Evolutionary conservation across 53 echinoderm and acorn worm species (phyloP).

Genomic region (Astropecten irregularis): DNA sequence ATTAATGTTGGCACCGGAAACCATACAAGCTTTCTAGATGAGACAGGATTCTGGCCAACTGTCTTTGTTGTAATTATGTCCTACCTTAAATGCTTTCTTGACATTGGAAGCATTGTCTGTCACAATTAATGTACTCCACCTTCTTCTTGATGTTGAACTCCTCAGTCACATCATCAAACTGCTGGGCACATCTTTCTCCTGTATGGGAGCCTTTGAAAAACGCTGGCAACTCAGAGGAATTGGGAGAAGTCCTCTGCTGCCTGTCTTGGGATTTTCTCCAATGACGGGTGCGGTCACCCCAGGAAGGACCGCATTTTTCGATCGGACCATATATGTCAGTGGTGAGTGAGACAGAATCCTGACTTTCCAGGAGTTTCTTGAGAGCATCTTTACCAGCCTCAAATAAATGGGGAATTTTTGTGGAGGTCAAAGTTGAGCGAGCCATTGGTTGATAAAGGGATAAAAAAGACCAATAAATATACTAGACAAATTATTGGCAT

Average conservation of each 20-base stretch:
- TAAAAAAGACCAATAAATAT: neutral
- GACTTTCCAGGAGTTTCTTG: neutral
- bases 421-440: no score
- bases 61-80: neutral
- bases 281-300: constrained; percentile 5
- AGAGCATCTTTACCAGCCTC: neutral
- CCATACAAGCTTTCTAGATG: neutral
- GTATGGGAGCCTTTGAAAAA: constrained; percentile 6
- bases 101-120: constrained; percentile 40
- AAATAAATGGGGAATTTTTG: neutral
- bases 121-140: constrained; percentile 16
- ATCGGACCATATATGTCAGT: constrained; percentile 28
- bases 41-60: neutral
- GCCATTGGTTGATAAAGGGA: neutral
- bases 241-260: neutral
- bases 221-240: neutral
- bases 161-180: neutral
- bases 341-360: neutral
- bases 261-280: neutral
- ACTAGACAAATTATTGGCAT: neutral
- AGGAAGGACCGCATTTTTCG: constrained; percentile 14
- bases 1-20: neutral
- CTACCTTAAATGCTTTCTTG: constrained; percentile 38
- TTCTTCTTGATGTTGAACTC: constrained; percentile 30
- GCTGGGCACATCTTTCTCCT: neutral